A percentile compares a stretch with the other conserved stretches of the same genome.
Conservation (phyloP, 37 sponge, comb jelly and placozoan genomes). For the Halichondria panicea region DNA sequence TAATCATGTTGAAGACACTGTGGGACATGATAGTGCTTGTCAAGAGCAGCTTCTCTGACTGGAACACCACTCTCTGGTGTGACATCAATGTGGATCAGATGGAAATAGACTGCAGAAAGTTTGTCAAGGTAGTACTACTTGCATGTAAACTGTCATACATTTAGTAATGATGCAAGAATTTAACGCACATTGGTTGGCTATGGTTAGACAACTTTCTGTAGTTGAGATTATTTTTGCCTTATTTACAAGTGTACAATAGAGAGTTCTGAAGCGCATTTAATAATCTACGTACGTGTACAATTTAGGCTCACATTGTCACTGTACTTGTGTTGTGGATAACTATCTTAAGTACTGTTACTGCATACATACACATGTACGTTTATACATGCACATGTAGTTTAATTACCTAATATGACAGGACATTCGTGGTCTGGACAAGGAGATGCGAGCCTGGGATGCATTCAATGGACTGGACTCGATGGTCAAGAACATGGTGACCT, state of each 20-base stretch:
- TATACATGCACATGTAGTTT: background rate
- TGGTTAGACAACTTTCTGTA: too few species aligned
- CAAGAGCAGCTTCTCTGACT: slow-evolving; percentile 88
- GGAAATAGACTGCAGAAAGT: slow-evolving; percentile 98
- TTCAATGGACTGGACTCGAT: slow-evolving; percentile 89
- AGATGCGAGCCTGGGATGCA: slow-evolving; percentile 99
- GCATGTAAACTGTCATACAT: too few species aligned
- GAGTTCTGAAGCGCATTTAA: too few species aligned
- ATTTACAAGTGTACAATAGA: too few species aligned
- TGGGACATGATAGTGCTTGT: slow-evolving; percentile 95
- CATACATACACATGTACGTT: slow-evolving; percentile 3
- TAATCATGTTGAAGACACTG: slow-evolving; percentile 78
- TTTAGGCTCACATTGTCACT: background rate
- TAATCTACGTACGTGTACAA: too few species aligned
- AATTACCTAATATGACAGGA: too few species aligned
- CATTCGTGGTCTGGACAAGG: slow-evolving; percentile 94
- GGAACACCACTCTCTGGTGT: slow-evolving; percentile 95
- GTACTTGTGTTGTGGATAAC: background rate
- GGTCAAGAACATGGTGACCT: slow-evolving; percentile 99
- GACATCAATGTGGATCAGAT: slow-evolving; percentile 97
- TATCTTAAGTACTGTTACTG: background rate
- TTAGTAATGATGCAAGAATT: too few species aligned
- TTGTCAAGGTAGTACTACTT: slow-evolving; percentile 90
- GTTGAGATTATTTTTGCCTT: too few species aligned
- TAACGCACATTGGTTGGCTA: too few species aligned